Base-by-base conservation (phyloP, 1,140 invertebrate species). In the Acromyrmex charruanus region DNA sequence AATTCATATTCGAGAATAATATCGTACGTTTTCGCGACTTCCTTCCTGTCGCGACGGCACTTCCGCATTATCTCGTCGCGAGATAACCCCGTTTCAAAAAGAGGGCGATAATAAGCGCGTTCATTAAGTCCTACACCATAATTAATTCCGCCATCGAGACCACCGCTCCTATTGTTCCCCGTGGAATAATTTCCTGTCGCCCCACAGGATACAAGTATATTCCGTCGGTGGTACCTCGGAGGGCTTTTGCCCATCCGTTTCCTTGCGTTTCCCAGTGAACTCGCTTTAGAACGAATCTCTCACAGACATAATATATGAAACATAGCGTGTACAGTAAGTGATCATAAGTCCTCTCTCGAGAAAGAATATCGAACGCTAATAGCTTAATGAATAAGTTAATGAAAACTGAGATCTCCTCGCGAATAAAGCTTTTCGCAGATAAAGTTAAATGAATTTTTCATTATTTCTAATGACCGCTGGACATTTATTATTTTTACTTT, bases 121-220 rank as follows among this genome's bases (percentile, higher is more conserved):
- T 84, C 80, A 74, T 84, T 84, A 84, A 84, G 25, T 35, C 28
- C 69, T 61, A 61, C 44, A 18, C 80, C 63, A 84, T 84, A 84
- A 84, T 84, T 84, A 84, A 84, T 84, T 74, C 69, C 69, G 39
- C 80, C 44, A 80, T 80, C 77, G 77, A 80, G 63, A 80, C 63
- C 49, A 63, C 55, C n/a, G 69, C 72, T 84, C 49, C 25, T n/a
- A 84, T 84, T 75, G 80, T 84, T 75, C 68, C 69, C 80, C 7
- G 18, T 14, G 80, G 80, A 58, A 84, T 84, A 84, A 84, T 75
- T 63, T 28, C 28, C 69, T 49, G 55, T 16, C 35, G 35, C 1
- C 18, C 39, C 51, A 18, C 49, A 35, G 80, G 80, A 75, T 84
- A 84, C 69, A 75, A 84, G 75, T 75, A 82, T 82, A 84, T 61